Percentiles rank a stretch among this genome's conserved stretches.
phyloP scores from a whole-genome alignment of 2,113 vertebrate species.

The Sciurus niger region DNA sequence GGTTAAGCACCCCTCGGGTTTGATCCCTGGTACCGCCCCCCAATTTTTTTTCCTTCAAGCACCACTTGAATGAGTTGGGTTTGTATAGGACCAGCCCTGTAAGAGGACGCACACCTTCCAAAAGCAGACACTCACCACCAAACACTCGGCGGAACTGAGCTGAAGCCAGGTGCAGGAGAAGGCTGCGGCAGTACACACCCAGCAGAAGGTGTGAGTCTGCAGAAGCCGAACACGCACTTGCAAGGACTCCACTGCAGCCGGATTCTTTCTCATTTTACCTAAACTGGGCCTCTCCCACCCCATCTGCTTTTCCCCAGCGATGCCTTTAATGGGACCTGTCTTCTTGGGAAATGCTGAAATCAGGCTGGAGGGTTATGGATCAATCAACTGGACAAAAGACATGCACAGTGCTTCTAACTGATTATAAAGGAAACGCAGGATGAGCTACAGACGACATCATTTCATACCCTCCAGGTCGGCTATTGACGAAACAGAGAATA shows the following conservation, averaged over 20 bases:
- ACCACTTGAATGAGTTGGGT: not conserved
- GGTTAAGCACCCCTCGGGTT: too few relatives aligned
- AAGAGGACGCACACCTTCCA: not conserved
- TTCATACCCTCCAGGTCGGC: not conserved
- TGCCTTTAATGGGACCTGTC: not conserved
- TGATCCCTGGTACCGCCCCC: too few relatives aligned
- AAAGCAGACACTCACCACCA: not conserved
- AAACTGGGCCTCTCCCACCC: not conserved
- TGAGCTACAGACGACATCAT: not conserved
- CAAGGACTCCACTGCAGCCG: not conserved
- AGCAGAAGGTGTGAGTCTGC: not conserved
- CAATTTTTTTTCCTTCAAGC: not conserved
- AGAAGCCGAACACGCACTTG: not conserved
- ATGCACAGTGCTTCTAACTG: not conserved
- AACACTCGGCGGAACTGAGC: not conserved
- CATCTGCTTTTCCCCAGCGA: fast-evolving
- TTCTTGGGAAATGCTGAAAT: slow-evolving; percentile 18
- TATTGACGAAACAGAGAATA: not conserved
- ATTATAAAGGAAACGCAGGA: not conserved
- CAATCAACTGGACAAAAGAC: not conserved
- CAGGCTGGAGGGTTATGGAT: not conserved
- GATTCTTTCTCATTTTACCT: not conserved
- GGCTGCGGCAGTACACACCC: too few relatives aligned
- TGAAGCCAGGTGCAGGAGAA: not conserved
- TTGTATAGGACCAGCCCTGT: not conserved